A percentile compares a stretch with the other conserved stretches of the same genome.
phyloP scores from a whole-genome alignment of 2,888 invertebrate genomes.

The Laspeyria flexula region DNA sequence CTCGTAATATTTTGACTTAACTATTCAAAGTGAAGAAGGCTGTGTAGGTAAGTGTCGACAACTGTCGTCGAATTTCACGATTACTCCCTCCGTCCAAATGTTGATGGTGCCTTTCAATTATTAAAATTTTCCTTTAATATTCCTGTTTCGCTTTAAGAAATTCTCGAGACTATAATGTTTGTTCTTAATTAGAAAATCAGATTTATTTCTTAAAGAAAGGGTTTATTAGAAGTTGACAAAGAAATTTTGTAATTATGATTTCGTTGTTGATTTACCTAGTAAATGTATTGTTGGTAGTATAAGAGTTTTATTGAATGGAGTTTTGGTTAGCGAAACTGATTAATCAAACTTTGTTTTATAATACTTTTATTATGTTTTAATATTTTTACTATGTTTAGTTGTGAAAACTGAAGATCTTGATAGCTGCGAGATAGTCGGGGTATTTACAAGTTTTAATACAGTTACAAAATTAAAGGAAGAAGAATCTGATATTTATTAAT shows the following conservation, averaged over 20 bases:
- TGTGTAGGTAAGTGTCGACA: conserved; percentile 52
- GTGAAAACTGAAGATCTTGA: too few species aligned
- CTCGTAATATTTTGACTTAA: conserved; percentile 14
- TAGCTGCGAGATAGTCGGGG: too few species aligned
- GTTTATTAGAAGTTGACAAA: conserved; percentile 50
- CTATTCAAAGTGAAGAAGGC: conserved; percentile 29
- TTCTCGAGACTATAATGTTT: conserved; percentile 60
- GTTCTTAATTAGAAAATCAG: conserved; percentile 66
- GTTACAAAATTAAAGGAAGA: too few species aligned
- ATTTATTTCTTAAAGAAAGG: conserved; percentile 53
- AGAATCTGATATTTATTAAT: too few species aligned
- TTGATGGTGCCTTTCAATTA: conserved; percentile 58
- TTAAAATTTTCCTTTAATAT: conserved; percentile 65
- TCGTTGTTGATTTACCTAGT: conserved; percentile 11
- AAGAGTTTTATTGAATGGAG: too few species aligned
- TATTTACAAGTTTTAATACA: too few species aligned
- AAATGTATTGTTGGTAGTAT: not conserved
- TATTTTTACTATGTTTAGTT: too few species aligned
- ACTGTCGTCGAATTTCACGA: conserved; percentile 58
- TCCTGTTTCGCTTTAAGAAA: conserved; percentile 53
- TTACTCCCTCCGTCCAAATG: conserved; percentile 45
- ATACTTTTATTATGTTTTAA: too few species aligned
- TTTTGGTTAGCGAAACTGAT: too few species aligned
- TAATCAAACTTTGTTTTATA: too few species aligned
- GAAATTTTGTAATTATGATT: conserved; percentile 40